These are phyloP conservation scores for Cirrhinus mrigala DNA, from an alignment of 2,797 vertebrate genomes.

Conservation along the genomic window DNA sequence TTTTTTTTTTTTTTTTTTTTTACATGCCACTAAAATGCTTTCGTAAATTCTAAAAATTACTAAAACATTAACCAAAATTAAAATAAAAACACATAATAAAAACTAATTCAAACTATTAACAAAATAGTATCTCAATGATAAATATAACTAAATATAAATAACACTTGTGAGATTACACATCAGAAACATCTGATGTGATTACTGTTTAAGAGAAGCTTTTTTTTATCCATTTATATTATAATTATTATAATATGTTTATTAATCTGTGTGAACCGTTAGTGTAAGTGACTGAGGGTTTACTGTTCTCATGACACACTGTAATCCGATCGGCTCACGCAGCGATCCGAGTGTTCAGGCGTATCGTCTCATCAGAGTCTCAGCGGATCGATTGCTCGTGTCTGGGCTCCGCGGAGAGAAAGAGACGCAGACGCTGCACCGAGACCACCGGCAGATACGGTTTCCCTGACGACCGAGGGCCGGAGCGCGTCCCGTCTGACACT, in stretches of 20 bases:
- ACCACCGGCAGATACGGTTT: conserved; percentile 58
- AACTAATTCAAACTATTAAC: too few species aligned
- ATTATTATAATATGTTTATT: too few species aligned
- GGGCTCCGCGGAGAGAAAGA: conserved; percentile 66
- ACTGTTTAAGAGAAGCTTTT: neutral
- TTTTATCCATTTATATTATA: too few species aligned
- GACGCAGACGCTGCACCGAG: conserved; percentile 56
- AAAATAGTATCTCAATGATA: too few species aligned
- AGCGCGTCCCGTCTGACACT: neutral
- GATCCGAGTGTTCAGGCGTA: too few species aligned
- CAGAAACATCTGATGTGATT: neutral
- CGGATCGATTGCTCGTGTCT: conserved; percentile 74
- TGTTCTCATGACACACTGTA: neutral
- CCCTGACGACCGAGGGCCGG: conserved; percentile 58
- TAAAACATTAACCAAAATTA: too few species aligned
- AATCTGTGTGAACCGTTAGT: neutral
- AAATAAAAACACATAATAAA: too few species aligned
- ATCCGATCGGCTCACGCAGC: conserved; percentile 69
- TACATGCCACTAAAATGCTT: too few species aligned
- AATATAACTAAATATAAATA: too few species aligned
- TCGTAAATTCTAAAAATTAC: too few species aligned
- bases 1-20: too few species aligned
- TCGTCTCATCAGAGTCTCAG: conserved; percentile 51
- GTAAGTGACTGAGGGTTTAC: neutral
- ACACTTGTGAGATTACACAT: too few species aligned